phyloP scores from a whole-genome alignment of 2,113 vertebrate genomes.

The Chitala chitala region DNA sequence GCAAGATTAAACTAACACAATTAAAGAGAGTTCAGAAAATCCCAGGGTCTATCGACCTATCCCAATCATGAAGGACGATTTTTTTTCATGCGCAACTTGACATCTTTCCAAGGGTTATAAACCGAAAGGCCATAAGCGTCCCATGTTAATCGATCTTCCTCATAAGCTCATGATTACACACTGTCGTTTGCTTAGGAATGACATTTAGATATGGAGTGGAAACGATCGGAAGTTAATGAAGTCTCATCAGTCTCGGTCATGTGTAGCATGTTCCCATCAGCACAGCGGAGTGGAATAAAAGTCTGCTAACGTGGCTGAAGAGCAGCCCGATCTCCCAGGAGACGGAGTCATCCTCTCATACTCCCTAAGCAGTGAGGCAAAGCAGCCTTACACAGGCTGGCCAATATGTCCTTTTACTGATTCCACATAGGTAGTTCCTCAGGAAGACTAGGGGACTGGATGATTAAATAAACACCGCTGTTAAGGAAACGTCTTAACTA shows the following conservation, averaged over 20 bases:
- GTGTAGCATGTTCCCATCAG: conserved; percentile 30
- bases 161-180: conserved; percentile 35
- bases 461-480: too few species aligned
- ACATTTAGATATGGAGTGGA: conserved; percentile 40
- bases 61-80: not conserved
- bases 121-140: conserved; percentile 26
- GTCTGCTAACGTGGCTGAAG: conserved; percentile 37
- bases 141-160: conserved; percentile 33
- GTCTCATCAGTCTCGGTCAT: conserved; percentile 44
- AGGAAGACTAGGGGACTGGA: too few species aligned
- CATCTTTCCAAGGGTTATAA: conserved; percentile 24
- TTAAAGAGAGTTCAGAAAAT: not conserved
- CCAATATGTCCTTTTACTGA: too few species aligned
- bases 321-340: too few species aligned
- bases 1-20: not conserved
- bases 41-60: not conserved
- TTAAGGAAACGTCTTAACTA: too few species aligned
- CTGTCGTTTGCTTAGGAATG: conserved; percentile 39
- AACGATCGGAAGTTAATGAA: conserved; percentile 38
- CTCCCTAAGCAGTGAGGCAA: conserved; percentile 20
- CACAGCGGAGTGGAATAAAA: conserved; percentile 30
- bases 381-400: not conserved
- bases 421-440: too few species aligned
- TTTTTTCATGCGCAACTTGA: too few species aligned
- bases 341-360: conserved; percentile 31